Evolutionary conservation across 2,797 vertebrate species (phyloP), one percentile per base, ranked within the genome.

Genomic region (Cuculus canorus): DNA sequence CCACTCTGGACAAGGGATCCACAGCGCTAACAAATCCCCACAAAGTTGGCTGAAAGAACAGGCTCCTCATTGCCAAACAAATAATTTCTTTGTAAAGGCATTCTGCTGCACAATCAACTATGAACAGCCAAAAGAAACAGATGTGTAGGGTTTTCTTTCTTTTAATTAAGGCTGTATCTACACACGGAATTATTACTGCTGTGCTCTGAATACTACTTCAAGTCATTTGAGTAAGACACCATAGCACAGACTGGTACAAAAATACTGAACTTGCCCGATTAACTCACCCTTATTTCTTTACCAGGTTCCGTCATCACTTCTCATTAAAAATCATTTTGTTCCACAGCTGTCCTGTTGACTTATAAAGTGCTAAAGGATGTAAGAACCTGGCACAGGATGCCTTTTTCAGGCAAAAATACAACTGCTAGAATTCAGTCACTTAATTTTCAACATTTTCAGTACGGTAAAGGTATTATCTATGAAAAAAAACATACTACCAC

Each of bases 271-370:
- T 69, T 57, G 52, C 32, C 79, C n/a, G 77, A 97, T 83, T 81
- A 95, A 90, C 63, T 92, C 87, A 39, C 54, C 33, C 17, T 81
- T 71, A 57, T 71, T 65, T 86, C 93, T 66, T 43, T 84, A 61
- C 82, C 89, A 90, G 47, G 32, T 50, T 82, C 73, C 90, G 87
- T 68, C 94, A 92, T 65, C 64, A 6, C 63, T 69, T 53, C 84
- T 86, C 63, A 76, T 91, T 90, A 95, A 83, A 93, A 83, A 72
- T 43, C 16, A 65, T 91, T 86, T 81, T 47, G 52, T 63, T 95
- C 54, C 59, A 12, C 41, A 86, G 92, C 87, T 91, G 87, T 86
- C 61, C 66, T 61, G 88, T 41, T 75, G 84, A 88, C 91, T 91
- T 79, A 86, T 15, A 33, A 63, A 95, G 64, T 37, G 84, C 39